Conservation (phyloP, 2,797 vertebrate species). For the Melanotaenia pygmaea region DNA sequence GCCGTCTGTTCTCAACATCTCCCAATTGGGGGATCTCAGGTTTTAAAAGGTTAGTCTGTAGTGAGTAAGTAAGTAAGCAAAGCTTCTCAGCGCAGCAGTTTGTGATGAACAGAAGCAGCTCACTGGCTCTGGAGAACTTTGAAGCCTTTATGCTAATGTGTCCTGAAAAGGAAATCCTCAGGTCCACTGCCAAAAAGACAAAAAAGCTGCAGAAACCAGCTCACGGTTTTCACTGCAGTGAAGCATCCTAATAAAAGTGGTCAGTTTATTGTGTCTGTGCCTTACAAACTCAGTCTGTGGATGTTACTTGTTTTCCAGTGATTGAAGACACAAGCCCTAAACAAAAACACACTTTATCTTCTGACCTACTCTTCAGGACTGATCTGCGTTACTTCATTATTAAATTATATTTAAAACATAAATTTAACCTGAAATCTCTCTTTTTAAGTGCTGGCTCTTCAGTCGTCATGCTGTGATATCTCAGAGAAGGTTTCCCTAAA, state of each 20-base stretch:
- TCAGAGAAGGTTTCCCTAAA: conserved; percentile 3
- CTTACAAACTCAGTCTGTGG: not conserved
- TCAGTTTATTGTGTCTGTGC: not conserved
- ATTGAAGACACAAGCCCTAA: not conserved
- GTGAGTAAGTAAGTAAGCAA: not conserved
- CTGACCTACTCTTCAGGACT: not conserved
- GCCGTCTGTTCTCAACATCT: not conserved
- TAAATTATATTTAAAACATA: not conserved
- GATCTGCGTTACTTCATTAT: not conserved
- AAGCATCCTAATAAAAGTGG: not conserved
- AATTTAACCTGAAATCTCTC: not conserved
- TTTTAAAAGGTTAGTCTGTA: not conserved
- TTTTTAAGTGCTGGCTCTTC: not conserved
- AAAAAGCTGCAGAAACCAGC: not conserved
- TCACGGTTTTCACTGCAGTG: not conserved
- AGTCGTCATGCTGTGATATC: not conserved
- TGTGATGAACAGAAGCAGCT: not conserved
- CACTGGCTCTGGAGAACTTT: not conserved
- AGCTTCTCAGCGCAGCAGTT: not conserved
- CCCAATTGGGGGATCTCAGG: not conserved
- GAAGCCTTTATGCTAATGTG: not conserved
- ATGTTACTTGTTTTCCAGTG: not conserved
- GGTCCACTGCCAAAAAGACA: not conserved
- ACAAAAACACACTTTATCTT: no score
- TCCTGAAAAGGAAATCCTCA: not conserved